Conservation (phyloP, 2,797 vertebrate genomes). For the Scomberomorus guttatus region DNA sequence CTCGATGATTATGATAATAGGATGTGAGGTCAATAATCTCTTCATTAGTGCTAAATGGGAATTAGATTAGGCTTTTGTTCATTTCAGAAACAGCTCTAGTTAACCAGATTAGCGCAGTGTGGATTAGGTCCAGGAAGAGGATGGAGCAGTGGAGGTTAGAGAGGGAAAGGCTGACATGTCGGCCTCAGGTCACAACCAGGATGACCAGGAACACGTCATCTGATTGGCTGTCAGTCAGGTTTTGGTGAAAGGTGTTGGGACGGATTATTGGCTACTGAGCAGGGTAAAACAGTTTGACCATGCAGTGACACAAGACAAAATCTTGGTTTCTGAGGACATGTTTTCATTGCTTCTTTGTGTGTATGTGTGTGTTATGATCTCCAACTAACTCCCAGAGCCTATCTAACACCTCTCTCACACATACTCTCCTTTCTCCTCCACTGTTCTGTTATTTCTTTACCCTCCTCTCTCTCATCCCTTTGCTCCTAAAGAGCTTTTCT, state of each 20-base stretch:
- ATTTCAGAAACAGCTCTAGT: slow-evolving; percentile 73
- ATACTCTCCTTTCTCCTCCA: slow-evolving; percentile 39
- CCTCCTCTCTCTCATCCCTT: slow-evolving; percentile 52
- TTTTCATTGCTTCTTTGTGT: slow-evolving; percentile 46
- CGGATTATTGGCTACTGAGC: slow-evolving; percentile 21
- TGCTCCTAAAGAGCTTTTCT: slow-evolving; percentile 75
- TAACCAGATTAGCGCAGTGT: slow-evolving; percentile 78
- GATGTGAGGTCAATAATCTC: slow-evolving; percentile 80
- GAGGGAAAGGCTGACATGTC: slow-evolving; percentile 27
- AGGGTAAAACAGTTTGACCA: slow-evolving; percentile 16
- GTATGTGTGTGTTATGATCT: slow-evolving; percentile 33
- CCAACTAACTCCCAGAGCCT: slow-evolving; percentile 42
- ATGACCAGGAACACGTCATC: slow-evolving; percentile 30
- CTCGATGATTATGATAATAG: slow-evolving; percentile 75
- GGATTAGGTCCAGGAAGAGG: slow-evolving; percentile 70
- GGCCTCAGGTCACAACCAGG: slow-evolving; percentile 29
- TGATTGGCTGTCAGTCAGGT: slow-evolving; percentile 52
- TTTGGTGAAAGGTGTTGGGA: slow-evolving; percentile 12
- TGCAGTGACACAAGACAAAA: slow-evolving; percentile 5
- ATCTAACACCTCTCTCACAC: slow-evolving; percentile 56
- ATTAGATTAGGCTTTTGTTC: slow-evolving; percentile 80
- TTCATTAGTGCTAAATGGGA: slow-evolving; percentile 83
- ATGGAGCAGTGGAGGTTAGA: slow-evolving; percentile 36
- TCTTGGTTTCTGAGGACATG: slow-evolving; percentile 33
- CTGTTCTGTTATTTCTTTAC: slow-evolving; percentile 53